Percentiles rank a stretch among this genome's conserved stretches.
Conservation (phyloP, 2,888 invertebrate genomes). For the Vandiemenella viatica region DNA sequence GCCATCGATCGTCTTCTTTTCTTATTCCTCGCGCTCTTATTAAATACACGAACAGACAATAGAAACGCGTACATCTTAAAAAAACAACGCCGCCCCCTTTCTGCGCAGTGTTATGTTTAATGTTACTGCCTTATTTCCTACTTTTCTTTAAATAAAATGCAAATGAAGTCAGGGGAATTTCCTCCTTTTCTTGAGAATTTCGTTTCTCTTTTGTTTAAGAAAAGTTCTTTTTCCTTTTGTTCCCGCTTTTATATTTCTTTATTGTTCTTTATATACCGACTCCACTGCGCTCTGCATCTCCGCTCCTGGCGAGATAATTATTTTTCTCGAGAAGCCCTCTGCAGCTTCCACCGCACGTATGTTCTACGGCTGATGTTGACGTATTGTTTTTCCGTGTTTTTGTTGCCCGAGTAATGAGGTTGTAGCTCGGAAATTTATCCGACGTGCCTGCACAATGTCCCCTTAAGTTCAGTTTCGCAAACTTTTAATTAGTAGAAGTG, state of each 20-base stretch:
- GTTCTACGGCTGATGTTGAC: neutral
- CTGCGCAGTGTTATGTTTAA: slow-evolving; percentile 1
- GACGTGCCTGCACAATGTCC: slow-evolving; percentile 9
- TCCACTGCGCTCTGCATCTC: slow-evolving; percentile 1
- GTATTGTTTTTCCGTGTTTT: neutral
- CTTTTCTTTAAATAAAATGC: slow-evolving; percentile 7
- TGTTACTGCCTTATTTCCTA: neutral
- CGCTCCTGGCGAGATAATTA: slow-evolving; percentile 5
- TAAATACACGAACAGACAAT: no score
- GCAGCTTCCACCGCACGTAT: neutral
- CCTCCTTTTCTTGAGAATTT: slow-evolving; percentile 10
- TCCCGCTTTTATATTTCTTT: slow-evolving; percentile 13
- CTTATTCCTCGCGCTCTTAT: no score
- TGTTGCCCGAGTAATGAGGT: slow-evolving; percentile 7
- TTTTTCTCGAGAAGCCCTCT: slow-evolving; percentile 8
- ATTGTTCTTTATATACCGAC: slow-evolving; percentile 12
- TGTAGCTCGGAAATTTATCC: slow-evolving; percentile 8
- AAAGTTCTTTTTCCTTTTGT: slow-evolving; percentile 13
- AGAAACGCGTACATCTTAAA: no score
- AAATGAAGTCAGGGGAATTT: neutral
- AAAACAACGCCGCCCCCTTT: no score
- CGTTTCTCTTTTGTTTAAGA: slow-evolving; percentile 12
- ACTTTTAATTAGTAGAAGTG: slow-evolving; percentile 16
- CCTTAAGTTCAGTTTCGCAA: slow-evolving; percentile 13
- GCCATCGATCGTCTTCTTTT: slow-evolving; percentile 2